Percentiles rank a stretch among this genome's conserved stretches.
Conservation (phyloP, 2,797 vertebrate genomes). For the Melanotaenia boesemani region DNA sequence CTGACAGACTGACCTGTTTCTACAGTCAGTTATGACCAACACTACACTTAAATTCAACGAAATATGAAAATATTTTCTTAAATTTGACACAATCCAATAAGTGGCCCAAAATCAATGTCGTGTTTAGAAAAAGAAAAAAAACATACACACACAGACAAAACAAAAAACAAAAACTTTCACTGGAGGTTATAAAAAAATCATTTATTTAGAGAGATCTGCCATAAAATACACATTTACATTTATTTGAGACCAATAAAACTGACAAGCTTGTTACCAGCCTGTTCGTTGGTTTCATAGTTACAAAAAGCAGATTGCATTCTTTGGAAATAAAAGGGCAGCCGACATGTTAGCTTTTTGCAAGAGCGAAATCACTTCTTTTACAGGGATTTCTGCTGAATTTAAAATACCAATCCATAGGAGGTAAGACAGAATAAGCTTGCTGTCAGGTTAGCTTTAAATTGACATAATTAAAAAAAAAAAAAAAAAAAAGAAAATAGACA, state of each 20-base stretch:
- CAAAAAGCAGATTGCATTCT: slow-evolving; percentile 13
- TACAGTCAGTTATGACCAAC: no score
- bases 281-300: slow-evolving; percentile 2
- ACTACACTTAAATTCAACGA: no score
- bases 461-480: slow-evolving; percentile 38
- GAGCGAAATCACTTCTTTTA: slow-evolving; percentile 6
- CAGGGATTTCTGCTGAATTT: slow-evolving; percentile 33
- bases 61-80: no score
- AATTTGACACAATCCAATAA: no score
- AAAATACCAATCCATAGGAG: slow-evolving; percentile 63
- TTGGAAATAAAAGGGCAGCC: slow-evolving; percentile 23
- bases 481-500: not conserved
- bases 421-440: slow-evolving; percentile 39
- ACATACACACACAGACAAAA: not conserved
- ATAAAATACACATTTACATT: slow-evolving; percentile 62
- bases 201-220: slow-evolving; percentile 71
- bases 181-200: slow-evolving; percentile 41
- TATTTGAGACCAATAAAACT: not conserved
- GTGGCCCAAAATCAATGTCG: no score
- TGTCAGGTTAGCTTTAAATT: slow-evolving; percentile 30
- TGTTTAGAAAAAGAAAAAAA: not conserved
- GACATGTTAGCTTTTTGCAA: not conserved
- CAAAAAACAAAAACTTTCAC: not conserved
- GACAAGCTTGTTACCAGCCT: not conserved
- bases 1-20: no score